Conservation (phyloP, 2,888 invertebrate species). For the Tiliacea aurago region DNA sequence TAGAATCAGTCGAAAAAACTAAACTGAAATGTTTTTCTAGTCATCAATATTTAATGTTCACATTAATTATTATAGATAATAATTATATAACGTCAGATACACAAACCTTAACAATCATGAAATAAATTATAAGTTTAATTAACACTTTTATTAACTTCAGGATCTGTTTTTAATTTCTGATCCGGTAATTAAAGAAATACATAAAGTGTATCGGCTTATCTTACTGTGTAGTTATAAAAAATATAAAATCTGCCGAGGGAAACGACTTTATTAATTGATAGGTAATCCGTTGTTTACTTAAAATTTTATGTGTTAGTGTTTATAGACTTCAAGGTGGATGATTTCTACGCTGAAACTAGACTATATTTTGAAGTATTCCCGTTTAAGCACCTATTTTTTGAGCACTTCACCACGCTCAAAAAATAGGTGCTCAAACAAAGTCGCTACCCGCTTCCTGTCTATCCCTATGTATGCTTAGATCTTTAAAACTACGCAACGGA, state of each 20-base stretch:
- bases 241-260: conserved; percentile 37
- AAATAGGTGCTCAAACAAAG: too few relatives aligned
- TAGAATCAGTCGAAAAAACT: not conserved
- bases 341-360: not conserved
- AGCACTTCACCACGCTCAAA: too few relatives aligned
- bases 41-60: not conserved
- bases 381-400: too few relatives aligned
- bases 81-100: conserved; percentile 12
- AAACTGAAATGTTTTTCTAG: not conserved
- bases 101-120: conserved; percentile 20
- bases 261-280: conserved; percentile 50
- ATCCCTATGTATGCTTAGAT: too few relatives aligned
- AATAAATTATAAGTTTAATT: conserved; percentile 42
- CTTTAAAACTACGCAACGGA: too few relatives aligned
- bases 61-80: not conserved
- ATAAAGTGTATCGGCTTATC: conserved; percentile 36
- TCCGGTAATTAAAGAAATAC: conserved; percentile 55
- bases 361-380: too few relatives aligned
- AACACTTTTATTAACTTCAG: conserved; percentile 38
- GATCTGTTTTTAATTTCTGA: conserved; percentile 41
- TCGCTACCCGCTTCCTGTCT: too few relatives aligned
- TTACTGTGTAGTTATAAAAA: conserved; percentile 38
- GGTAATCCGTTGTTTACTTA: conserved; percentile 31
- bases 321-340: conserved; percentile 23
- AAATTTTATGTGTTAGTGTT: conserved; percentile 23